phyloP scores from a whole-genome alignment of 2,888 invertebrate genomes.

The Clepsis dumicolana region DNA sequence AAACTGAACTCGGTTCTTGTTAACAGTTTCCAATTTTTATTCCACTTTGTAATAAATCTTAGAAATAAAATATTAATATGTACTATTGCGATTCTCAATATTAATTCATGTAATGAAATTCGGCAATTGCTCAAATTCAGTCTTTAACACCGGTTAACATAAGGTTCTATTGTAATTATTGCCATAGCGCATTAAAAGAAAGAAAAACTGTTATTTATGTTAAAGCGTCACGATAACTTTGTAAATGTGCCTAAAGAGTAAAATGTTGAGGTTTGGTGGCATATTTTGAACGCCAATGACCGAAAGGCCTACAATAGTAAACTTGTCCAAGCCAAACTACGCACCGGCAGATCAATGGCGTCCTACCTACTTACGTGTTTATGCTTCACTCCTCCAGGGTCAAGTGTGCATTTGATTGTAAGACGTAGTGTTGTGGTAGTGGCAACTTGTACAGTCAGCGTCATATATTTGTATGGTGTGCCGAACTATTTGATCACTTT shows the following conservation, averaged over 20 bases:
- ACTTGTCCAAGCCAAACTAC: too few relatives aligned
- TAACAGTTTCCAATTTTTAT: conserved; percentile 17
- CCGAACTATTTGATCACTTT: too few relatives aligned
- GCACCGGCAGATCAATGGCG: too few relatives aligned
- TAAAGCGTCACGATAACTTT: too few relatives aligned
- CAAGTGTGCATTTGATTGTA: background rate
- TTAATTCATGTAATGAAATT: conserved; percentile 20
- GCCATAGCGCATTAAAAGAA: too few relatives aligned
- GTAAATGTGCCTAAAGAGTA: background rate
- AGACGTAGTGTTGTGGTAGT: background rate
- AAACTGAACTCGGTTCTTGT: conserved; percentile 14
- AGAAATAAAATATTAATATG: conserved; percentile 5
- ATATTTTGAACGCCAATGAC: background rate
- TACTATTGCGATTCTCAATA: conserved; percentile 30
- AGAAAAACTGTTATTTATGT: background rate
- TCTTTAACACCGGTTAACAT: conserved; percentile 5
- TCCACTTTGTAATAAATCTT: conserved; percentile 34
- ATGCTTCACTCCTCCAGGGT: background rate
- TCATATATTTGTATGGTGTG: too few relatives aligned
- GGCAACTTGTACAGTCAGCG: too few relatives aligned
- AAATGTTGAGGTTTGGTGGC: too few relatives aligned
- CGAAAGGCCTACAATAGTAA: too few relatives aligned
- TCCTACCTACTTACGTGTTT: too few relatives aligned
- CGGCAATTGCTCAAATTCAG: conserved; percentile 16
- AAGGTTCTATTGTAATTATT: background rate